phyloP scores from a whole-genome alignment of 1,140 invertebrate genomes.

The Diploscapter pachys region DNA sequence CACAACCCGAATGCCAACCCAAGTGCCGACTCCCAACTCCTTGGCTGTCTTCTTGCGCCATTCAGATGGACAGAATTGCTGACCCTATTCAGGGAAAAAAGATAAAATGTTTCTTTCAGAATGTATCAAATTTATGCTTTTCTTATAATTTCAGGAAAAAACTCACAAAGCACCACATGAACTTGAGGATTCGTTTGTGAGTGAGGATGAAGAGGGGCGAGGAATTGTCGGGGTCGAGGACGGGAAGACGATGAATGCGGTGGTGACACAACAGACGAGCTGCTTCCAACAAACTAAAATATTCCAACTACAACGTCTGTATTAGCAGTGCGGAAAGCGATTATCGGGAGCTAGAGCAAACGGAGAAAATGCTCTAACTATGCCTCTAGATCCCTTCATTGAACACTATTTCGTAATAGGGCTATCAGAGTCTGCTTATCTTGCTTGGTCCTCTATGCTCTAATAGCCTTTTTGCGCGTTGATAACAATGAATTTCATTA shows the following conservation, averaged over 20 bases:
- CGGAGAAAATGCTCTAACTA: background rate
- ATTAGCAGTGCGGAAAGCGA: background rate
- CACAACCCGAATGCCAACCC: constrained; percentile 31
- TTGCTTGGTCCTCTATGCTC: too few relatives aligned
- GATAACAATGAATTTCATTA: background rate
- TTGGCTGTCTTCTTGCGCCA: constrained; percentile 29
- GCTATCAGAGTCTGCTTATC: too few relatives aligned
- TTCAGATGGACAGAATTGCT: constrained; percentile 26
- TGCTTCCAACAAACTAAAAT: constrained; percentile 26
- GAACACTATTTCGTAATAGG: too few relatives aligned
- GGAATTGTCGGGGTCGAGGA: constrained; percentile 19
- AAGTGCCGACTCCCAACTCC: constrained; percentile 32
- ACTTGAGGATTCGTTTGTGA: constrained; percentile 35
- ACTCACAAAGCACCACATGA: constrained; percentile 36
- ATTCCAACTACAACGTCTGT: background rate
- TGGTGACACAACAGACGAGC: constrained; percentile 25
- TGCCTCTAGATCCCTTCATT: too few relatives aligned
- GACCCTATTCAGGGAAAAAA: constrained; percentile 20
- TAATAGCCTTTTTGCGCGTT: too few relatives aligned
- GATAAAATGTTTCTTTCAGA: background rate
- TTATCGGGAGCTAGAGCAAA: background rate
- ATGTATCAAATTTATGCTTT: background rate
- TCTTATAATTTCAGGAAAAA: background rate
- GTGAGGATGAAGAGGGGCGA: constrained; percentile 35
- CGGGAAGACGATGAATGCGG: constrained; percentile 31